A percentile compares a stretch with the other conserved stretches of the same genome.
These are phyloP conservation scores for Oophaga pumilio DNA, from an alignment of 2,113 vertebrate species.

Conservation along the genomic window DNA sequence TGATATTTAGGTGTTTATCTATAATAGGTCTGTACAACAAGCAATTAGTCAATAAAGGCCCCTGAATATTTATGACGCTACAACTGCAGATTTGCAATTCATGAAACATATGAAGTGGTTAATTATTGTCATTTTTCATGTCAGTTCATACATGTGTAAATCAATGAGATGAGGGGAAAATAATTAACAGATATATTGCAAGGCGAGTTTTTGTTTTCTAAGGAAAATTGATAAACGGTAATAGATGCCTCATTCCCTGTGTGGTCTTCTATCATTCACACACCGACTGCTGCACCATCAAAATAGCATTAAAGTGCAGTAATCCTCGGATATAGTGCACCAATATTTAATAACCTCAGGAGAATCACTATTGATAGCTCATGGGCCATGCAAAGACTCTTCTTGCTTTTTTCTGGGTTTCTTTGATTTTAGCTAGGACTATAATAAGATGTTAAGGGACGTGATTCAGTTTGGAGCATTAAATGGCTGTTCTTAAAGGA, in stretches of 20 bases:
- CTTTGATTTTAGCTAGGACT: neutral
- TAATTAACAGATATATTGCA: constrained; percentile 44
- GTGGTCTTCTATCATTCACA: neutral
- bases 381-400: neutral
- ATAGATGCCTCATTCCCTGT: neutral
- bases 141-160: constrained; percentile 39
- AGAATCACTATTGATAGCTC: neutral
- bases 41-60: constrained; percentile 19
- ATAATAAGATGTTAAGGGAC: neutral
- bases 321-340: neutral
- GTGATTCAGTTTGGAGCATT: neutral
- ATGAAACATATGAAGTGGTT: constrained; percentile 43
- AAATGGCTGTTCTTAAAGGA: neutral
- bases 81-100: constrained; percentile 24
- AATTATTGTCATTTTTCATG: constrained; percentile 53
- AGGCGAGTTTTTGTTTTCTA: constrained; percentile 27
- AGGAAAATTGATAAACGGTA: neutral
- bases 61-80: constrained; percentile 31
- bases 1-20: neutral
- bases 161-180: constrained; percentile 30
- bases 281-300: neutral
- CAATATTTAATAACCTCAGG: neutral
- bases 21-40: neutral
- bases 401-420: neutral
- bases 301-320: neutral